phyloP scores from a whole-genome alignment of 2,888 invertebrate species.

The Phania funesta region DNA sequence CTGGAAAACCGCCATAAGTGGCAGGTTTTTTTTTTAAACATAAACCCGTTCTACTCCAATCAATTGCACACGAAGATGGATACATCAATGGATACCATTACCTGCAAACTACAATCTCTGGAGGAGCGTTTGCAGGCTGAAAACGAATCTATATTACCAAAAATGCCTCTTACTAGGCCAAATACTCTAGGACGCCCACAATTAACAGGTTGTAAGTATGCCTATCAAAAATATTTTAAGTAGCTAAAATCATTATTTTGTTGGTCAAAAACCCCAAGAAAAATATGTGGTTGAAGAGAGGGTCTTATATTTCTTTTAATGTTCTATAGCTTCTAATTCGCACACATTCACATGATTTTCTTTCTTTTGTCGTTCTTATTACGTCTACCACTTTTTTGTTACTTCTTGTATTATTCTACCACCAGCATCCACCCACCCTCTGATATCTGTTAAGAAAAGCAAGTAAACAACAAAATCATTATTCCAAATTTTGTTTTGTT shows the following conservation, averaged over 20 bases:
- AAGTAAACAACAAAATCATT: slow-evolving; percentile 10
- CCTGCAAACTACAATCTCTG: slow-evolving; percentile 87
- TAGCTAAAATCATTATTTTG: background rate
- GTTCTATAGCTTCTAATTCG: slow-evolving; percentile 11
- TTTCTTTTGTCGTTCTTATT: slow-evolving; percentile 1
- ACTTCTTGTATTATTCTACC: background rate
- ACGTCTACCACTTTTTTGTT: slow-evolving; percentile 35
- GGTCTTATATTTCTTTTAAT: slow-evolving; percentile 1
- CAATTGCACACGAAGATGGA: slow-evolving; percentile 22
- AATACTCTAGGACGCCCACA: slow-evolving; percentile 70
- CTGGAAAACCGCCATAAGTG: slow-evolving; percentile 47
- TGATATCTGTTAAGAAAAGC: slow-evolving; percentile 1
- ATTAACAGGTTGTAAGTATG: slow-evolving; percentile 65
- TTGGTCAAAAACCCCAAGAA: background rate
- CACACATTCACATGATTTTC: slow-evolving; percentile 21
- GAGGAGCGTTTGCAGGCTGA: slow-evolving; percentile 87
- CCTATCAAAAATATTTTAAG: too few species aligned
- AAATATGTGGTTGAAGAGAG: background rate
- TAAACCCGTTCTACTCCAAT: background rate
- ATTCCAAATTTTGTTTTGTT: slow-evolving; percentile 54
- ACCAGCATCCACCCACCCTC: slow-evolving; percentile 39
- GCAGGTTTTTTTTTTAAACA: slow-evolving; percentile 21
- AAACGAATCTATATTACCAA: slow-evolving; percentile 79
- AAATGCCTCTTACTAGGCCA: slow-evolving; percentile 73
- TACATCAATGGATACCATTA: slow-evolving; percentile 61